Evolutionary conservation across 2,113 vertebrate genomes (phyloP), one percentile per base, ranked within the genome.

Genomic region (Triplophysa rosa): DNA sequence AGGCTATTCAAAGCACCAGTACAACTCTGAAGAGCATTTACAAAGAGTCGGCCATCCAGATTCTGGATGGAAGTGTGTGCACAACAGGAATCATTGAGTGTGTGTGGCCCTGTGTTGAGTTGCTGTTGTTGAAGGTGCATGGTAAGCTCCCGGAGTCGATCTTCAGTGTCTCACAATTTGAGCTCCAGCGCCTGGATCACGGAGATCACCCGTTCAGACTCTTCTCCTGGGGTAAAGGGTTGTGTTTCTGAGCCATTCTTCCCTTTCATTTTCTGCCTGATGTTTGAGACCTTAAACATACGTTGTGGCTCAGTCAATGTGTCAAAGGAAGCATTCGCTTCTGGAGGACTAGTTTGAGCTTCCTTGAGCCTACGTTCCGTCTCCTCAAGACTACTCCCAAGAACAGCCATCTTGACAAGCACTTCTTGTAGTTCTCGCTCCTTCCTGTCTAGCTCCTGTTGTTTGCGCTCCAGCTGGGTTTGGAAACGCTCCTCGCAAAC

Each of bases 91-190:
- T 65, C 61, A 37, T 29, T 74, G 29, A 42, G 17, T 42, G 62
- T 8, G 33, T 23, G 37, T 16, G 69, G 40, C 8, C 42, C 40
- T 59, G 59, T 17, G 33, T 16, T 65, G 23, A 67, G 19, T 29
- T 84, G 64, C 0, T 95, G 93, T 68, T 94, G 94, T 85, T 95
- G 94, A 1, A 99, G 91, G 65, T 91, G 93, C 76, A 95, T 85
- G 0, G 94, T 96, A 37, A 97, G 94, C 0, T 95, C 94, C 82
- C 93, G 93, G 17, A 98, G 93, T 76, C 96, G 97, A 29, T 96
- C 95, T 84, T 99, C 97, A 0, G 95, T 97, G 69, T 94, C 87
- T 0, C 93, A 95, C 29, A 98, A 93, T 77, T 98, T 98, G 23
- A 90, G 95, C 89, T 99, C 96, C 71, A 98, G 89, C 2, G 93